phyloP scores from a whole-genome alignment of 2,797 vertebrate genomes.

The Lophius americanus region DNA sequence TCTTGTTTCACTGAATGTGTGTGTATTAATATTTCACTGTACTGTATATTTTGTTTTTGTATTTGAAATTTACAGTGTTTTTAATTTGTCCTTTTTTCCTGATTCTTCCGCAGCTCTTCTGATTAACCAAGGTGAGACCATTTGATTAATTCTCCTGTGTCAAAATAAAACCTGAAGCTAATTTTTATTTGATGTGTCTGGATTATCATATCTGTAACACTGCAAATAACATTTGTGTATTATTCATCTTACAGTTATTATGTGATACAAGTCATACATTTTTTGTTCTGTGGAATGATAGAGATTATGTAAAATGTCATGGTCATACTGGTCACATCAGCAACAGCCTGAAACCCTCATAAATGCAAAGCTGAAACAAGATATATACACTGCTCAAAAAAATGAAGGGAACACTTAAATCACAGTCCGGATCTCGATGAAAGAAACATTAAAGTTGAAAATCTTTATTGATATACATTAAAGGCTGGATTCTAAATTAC shows the following conservation, averaged over 20 bases:
- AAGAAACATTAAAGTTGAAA: too few species aligned
- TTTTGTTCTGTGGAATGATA: too few species aligned
- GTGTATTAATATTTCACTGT: not conserved
- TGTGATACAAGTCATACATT: not conserved
- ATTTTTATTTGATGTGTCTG: not conserved
- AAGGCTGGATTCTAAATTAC: too few species aligned
- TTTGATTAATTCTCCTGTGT: not conserved
- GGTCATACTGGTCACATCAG: too few species aligned
- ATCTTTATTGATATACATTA: too few species aligned
- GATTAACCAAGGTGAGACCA: constrained; percentile 86
- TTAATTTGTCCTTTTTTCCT: constrained; percentile 8
- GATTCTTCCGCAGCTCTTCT: constrained; percentile 80
- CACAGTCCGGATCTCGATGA: too few species aligned
- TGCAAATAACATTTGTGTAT: not conserved
- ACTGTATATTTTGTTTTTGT: not conserved
- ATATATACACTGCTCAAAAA: too few species aligned
- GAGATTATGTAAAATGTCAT: too few species aligned
- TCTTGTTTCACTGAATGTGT: not conserved
- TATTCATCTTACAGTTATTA: not conserved
- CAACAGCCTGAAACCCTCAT: too few species aligned
- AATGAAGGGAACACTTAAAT: too few species aligned
- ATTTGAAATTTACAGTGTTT: not conserved
- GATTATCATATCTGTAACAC: not conserved
- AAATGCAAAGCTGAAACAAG: not conserved
- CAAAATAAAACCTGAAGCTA: not conserved